Evolutionary conservation across 2,888 invertebrate species (phyloP).

Genomic region (Diaperis boleti): DNA sequence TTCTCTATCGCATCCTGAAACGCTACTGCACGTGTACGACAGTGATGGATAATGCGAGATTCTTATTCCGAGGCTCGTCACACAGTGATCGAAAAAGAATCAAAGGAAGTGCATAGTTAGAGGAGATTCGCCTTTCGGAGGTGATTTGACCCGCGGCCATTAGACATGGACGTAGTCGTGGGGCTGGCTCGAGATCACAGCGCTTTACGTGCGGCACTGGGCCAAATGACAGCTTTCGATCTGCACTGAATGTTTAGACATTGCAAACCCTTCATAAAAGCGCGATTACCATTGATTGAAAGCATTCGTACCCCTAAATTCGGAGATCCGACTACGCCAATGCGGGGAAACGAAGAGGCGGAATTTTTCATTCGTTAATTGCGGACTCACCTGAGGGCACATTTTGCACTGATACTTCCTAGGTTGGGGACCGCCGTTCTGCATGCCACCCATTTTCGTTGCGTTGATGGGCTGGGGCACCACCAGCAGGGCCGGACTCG

Average conservation of each 20-base stretch:
- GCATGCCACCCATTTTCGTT: constrained; percentile 70
- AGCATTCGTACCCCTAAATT: no score
- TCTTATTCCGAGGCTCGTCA: constrained; percentile 15
- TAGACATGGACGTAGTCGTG: no score
- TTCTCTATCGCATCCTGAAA: constrained; percentile 2
- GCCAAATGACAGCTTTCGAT: no score
- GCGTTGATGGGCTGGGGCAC: constrained; percentile 90
- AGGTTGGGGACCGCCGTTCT: constrained; percentile 62
- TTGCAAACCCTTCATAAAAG: no score
- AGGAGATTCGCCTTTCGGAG: constrained; percentile 24
- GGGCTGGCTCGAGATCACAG: no score
- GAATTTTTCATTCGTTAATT: constrained; percentile 1
- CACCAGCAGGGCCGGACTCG: constrained; percentile 79
- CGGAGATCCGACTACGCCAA: not conserved
- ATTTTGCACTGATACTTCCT: constrained; percentile 96
- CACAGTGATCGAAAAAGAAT: constrained; percentile 37
- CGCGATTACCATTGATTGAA: no score
- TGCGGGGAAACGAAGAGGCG: not conserved
- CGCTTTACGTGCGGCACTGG: no score
- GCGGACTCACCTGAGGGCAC: constrained; percentile 92
- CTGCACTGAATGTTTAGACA: no score
- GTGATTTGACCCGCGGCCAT: not conserved
- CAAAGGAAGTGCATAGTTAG: constrained; percentile 33
- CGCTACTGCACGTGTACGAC: not conserved
- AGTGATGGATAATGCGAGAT: constrained; percentile 13